Base-by-base conservation (phyloP, 2,797 vertebrate genomes). In the Crocidura indochinensis region DNA sequence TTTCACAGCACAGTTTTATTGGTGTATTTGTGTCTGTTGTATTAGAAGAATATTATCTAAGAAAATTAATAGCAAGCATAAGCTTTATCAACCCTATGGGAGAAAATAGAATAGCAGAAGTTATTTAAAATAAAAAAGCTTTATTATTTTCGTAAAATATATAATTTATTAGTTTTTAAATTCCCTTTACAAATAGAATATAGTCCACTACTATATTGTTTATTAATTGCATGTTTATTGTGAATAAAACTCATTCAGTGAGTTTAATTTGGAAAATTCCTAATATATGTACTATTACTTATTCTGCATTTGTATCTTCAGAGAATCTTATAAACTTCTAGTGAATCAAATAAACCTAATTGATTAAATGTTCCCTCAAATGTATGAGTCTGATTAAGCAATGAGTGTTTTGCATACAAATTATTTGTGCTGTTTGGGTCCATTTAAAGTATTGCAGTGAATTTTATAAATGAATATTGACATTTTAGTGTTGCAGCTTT, bases 311-410 rank as follows among this genome's bases (percentile, higher is more conserved):
- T 91, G 51, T 94, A 88, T 93, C 60, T 96, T 92, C 94, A 97
- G 79, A 90, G 85, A 95, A 96, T 95, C 77, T 97, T 97, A 95
- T 94, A 91, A 96, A 96, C 76, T 87, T 62, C 56, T 93, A 60
- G 46, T 95, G 92, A 96, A 96, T 96, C 94, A 95, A 96, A 97
- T 95, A 95, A 96, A 92, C 73, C 27, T 94, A 97, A 97, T 96
- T 96, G 96, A 98, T 97, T 97, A 97, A 97, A 96, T 95, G 90
- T 49, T 71, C 92, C 44, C 73, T 96, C 91, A 96, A 97, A 97
- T 96, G 96, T 97, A 96, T 96, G 78, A 96, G 94, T 97, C 95
- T 96, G 90, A 97, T 98, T 97, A 97, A 72, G 71, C 62, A 92
- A 90, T 47, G n/a, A 91, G 87, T 93, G 73, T 94, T 97, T 97